Conservation (phyloP, 2,888 invertebrate species). For the Digitonthophagus gazella region DNA sequence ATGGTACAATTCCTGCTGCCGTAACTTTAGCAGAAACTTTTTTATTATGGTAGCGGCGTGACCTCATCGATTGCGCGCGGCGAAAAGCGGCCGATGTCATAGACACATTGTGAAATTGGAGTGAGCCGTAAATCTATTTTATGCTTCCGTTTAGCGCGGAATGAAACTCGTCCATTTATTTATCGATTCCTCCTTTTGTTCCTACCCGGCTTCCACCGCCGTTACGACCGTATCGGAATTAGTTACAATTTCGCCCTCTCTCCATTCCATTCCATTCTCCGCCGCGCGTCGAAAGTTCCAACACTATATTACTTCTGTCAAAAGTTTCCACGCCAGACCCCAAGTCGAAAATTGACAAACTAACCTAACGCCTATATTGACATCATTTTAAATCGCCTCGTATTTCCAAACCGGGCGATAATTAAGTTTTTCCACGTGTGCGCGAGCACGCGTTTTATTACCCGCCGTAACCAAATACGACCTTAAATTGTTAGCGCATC, state of each 20-base stretch:
- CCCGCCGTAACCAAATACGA: background rate
- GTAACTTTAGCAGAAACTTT: background rate
- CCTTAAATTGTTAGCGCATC: background rate
- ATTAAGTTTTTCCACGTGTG: background rate
- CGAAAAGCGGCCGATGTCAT: background rate
- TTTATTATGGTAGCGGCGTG: background rate
- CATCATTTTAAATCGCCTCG: background rate
- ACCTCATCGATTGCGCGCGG: background rate
- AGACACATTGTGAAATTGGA: slow-evolving; percentile 7
- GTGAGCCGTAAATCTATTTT: slow-evolving; percentile 15
- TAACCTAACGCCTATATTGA: background rate
- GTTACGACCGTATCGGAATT: slow-evolving; percentile 6
- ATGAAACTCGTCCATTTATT: slow-evolving; percentile 9
- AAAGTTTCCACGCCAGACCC: background rate
- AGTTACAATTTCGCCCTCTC: background rate
- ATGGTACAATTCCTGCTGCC: background rate
- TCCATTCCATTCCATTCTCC: no score
- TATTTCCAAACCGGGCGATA: background rate
- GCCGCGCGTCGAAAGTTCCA: background rate
- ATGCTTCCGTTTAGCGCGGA: slow-evolving; percentile 3
- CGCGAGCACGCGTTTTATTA: background rate
- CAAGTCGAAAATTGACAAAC: background rate
- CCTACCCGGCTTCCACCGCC: background rate
- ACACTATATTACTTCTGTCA: background rate
- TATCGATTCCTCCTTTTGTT: slow-evolving; percentile 10